These are phyloP conservation scores for Smutsia gigantea DNA, from an alignment of 2,797 vertebrate genomes.

Conservation along the genomic window DNA sequence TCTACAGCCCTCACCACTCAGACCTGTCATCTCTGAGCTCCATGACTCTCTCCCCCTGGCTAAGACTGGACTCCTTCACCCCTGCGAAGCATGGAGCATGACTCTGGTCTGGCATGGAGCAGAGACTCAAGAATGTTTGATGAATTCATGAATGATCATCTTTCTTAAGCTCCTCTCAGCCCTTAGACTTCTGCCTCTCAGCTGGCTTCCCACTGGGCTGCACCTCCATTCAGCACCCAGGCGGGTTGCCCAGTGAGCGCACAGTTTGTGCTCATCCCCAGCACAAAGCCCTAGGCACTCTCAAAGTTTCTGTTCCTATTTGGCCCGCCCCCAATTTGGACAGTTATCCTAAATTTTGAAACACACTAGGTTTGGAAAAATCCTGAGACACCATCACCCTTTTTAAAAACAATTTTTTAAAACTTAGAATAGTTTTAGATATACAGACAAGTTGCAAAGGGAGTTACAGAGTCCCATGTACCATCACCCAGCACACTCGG, in stretches of 20 bases:
- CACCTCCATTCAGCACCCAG: background rate
- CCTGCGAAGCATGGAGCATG: background rate
- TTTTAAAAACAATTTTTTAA: background rate
- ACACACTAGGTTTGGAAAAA: background rate
- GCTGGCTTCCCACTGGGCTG: background rate
- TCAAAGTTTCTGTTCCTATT: background rate
- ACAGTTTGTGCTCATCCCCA: background rate
- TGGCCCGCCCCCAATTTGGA: background rate
- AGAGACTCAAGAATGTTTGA: background rate
- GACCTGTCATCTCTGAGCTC: background rate
- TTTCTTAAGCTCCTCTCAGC: background rate
- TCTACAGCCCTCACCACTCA: background rate
- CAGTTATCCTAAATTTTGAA: background rate
- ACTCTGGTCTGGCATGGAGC: background rate
- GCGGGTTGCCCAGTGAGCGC: background rate
- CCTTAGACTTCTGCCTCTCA: background rate
- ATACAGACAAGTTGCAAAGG: background rate
- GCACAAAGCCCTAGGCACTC: background rate
- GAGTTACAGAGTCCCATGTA: background rate
- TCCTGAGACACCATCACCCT: background rate
- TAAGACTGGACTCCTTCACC: background rate
- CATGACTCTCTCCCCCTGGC: background rate
- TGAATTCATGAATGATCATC: background rate
- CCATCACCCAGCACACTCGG: fast-evolving
- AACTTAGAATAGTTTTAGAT: background rate